Evolutionary conservation across 1,140 invertebrate species (phyloP), one percentile per base, ranked within the genome.

Genomic region (Polypedilum pembai): DNA sequence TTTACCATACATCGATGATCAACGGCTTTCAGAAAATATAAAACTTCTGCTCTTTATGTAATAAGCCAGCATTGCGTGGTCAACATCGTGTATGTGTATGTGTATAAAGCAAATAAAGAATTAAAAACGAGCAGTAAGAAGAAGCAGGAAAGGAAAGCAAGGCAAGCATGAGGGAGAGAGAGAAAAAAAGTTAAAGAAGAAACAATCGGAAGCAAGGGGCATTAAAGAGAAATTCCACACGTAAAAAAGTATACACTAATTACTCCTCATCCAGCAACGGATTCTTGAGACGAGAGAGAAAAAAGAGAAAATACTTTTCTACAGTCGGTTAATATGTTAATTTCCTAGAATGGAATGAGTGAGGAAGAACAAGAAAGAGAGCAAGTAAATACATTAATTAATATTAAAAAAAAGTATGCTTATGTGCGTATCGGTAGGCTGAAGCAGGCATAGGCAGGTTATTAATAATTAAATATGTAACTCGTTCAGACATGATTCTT

Each of bases 311-410:
- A n/a, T 56, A 15, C 45, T n/a, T 56, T 33, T 56, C 45, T n/a
- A 12, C 65, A 69, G 65, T 69, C 20, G 17, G 65, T 21, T 20
- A 69, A 69, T 69, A 69, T 69, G 65, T 21, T 69, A 69, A 69
- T 69, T 56, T 69, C 65, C 17, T 69, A 69, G 65, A 69, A 69
- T 10, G 24, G 45, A 56, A 56, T 56, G 45, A 33, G 24, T 33
- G 24, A 33, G 24, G 8, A 56, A 56, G n/a, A n/a, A n/a, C n/a
- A n/a, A n/a, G n/a, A n/a, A n/a, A n/a, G n/a, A n/a, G n/a, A n/a
- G 45, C 45, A 56, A 56, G n/a, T n/a, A 15, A 56, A n/a, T 12
- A 56, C n/a, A 56, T 15, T 56, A 56, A 56, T 56, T 56, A 56
- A 56, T 56, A 56, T 15, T 12, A 45, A 45, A 56, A 56, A 15